A percentile compares a stretch with the other conserved stretches of the same genome.
Evolutionary conservation across 2,888 invertebrate genomes (phyloP).

Genomic region (Plagodis dolabraria): DNA sequence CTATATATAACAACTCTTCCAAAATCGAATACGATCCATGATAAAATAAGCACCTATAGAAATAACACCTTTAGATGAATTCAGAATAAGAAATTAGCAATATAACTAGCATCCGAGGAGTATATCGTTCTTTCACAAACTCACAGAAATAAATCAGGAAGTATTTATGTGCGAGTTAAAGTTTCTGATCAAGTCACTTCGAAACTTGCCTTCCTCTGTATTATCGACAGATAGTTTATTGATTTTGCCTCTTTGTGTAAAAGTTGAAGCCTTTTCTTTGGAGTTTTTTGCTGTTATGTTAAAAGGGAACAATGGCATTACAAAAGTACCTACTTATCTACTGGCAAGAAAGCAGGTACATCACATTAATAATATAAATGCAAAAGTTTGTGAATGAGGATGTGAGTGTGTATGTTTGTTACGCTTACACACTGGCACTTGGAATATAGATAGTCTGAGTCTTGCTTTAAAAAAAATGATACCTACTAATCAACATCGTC

Average conservation of each 20-base stretch:
- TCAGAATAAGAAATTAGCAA: too few relatives aligned
- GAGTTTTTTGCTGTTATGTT: constrained; percentile 17
- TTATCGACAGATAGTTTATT: constrained; percentile 24
- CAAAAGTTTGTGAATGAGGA: too few relatives aligned
- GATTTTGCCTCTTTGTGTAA: constrained; percentile 22
- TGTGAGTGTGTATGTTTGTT: too few relatives aligned
- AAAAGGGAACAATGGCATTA: constrained; percentile 9
- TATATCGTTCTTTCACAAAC: constrained; percentile 15
- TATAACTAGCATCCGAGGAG: constrained; percentile 10
- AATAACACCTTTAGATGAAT: too few relatives aligned
- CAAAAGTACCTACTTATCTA: constrained; percentile 2
- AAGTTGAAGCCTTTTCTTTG: constrained; percentile 18
- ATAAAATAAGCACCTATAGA: too few relatives aligned
- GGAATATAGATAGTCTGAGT: too few relatives aligned
- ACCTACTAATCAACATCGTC: too few relatives aligned
- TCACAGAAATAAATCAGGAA: constrained; percentile 16
- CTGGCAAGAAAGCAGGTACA: constrained; percentile 2
- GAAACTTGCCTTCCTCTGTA: constrained; percentile 11
- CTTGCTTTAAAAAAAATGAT: too few relatives aligned
- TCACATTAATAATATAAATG: too few relatives aligned
- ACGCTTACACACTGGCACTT: too few relatives aligned
- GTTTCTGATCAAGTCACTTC: constrained; percentile 12
- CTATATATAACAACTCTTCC: too few relatives aligned
- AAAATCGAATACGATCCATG: too few relatives aligned
- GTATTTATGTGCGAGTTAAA: constrained; percentile 15